phyloP scores from a whole-genome alignment of 2,797 vertebrate genomes.

The Sebastes ruberrimus region DNA sequence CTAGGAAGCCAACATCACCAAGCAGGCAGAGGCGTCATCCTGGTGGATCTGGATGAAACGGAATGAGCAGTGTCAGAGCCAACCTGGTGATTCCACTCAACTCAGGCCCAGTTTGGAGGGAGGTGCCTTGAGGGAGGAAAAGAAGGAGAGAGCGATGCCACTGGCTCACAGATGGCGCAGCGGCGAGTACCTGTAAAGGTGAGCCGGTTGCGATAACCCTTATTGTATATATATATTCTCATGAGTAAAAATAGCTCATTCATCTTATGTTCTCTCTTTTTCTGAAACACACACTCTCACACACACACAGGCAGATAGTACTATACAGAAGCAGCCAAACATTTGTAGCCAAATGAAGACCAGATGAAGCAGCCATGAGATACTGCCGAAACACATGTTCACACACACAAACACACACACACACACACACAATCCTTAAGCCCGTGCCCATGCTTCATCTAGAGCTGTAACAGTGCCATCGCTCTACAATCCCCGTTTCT shows the following conservation, averaged over 20 bases:
- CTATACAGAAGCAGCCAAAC: conserved; percentile 72
- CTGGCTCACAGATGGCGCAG: background rate
- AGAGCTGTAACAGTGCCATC: conserved; percentile 26
- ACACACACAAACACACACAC: conserved; percentile 25
- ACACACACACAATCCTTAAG: conserved; percentile 11
- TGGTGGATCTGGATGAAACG: background rate
- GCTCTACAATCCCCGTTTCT: conserved; percentile 12
- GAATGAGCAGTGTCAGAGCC: background rate
- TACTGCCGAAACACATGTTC: conserved; percentile 67
- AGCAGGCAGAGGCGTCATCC: background rate
- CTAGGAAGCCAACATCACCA: background rate
- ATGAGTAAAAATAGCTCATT: background rate
- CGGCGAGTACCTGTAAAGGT: background rate
- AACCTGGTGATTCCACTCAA: background rate
- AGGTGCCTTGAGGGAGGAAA: too few species aligned
- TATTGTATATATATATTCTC: background rate
- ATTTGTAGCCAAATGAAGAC: conserved; percentile 74
- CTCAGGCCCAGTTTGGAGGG: background rate
- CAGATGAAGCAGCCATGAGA: conserved; percentile 75
- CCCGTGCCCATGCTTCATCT: conserved; percentile 20
- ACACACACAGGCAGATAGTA: conserved; percentile 18
- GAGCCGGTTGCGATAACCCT: background rate
- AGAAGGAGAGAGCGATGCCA: too few species aligned
- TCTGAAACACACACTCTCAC: background rate
- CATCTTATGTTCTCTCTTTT: background rate